phyloP scores from a whole-genome alignment of 2,113 vertebrate genomes.

The Coturnix japonica region DNA sequence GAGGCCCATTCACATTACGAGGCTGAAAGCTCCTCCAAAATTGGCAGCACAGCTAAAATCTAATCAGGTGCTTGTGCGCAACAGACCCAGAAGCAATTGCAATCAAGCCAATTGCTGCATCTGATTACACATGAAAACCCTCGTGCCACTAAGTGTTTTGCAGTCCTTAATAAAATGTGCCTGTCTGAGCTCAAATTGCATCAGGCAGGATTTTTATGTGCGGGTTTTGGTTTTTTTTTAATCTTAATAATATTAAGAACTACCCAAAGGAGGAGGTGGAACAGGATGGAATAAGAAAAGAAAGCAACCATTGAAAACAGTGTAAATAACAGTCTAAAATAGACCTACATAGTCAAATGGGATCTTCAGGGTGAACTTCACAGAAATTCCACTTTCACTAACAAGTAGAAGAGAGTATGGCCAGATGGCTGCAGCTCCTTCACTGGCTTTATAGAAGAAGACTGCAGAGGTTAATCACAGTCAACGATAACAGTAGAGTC shows the following conservation, averaged over 20 bases:
- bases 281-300: background rate
- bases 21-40: slow-evolving; percentile 16
- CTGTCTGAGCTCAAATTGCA: slow-evolving; percentile 29
- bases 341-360: background rate
- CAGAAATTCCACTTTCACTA: background rate
- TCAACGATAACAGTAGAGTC: background rate
- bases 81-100: slow-evolving; percentile 62
- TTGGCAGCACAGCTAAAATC: slow-evolving; percentile 32
- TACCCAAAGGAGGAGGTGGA: background rate
- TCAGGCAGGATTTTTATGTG: background rate
- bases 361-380: background rate
- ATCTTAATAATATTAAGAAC: background rate
- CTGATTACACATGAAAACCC: slow-evolving; percentile 66
- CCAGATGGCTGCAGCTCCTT: background rate
- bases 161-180: slow-evolving; percentile 61
- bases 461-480: background rate
- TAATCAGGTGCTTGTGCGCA: slow-evolving; percentile 64
- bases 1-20: rapidly evolving
- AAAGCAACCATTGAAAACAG: background rate
- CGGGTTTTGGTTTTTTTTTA: background rate
- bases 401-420: background rate
- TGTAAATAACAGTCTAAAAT: background rate
- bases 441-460: background rate
- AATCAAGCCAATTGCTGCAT: slow-evolving; percentile 71
- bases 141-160: slow-evolving; percentile 13